Evolutionary conservation across 1,140 invertebrate genomes (phyloP).

Genomic region (Eueides isabella): DNA sequence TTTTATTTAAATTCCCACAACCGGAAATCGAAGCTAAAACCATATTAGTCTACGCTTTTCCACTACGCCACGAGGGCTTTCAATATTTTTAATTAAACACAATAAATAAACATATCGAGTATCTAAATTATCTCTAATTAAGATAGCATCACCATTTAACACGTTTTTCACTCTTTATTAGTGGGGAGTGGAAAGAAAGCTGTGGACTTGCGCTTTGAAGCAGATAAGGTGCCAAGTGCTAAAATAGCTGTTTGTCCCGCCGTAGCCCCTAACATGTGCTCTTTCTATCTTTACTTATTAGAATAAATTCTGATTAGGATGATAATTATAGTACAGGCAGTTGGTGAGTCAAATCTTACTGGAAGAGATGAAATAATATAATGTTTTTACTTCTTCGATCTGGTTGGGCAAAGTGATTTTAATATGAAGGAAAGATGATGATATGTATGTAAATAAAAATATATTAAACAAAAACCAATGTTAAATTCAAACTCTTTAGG

Average conservation of each 20-base stretch:
- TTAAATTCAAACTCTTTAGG: no score
- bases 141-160: background rate
- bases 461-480: no score
- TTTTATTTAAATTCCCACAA: no score
- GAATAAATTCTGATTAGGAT: background rate
- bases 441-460: no score
- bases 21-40: no score
- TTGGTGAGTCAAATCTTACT: no score
- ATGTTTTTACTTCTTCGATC: no score
- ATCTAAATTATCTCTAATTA: slow-evolving; percentile 4
- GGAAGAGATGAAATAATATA: no score
- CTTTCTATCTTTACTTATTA: background rate
- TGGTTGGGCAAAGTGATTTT: no score
- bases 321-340: background rate
- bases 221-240: slow-evolving; percentile 60
- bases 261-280: slow-evolving; percentile 43
- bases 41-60: no score
- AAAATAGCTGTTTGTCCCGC: slow-evolving; percentile 52
- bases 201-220: slow-evolving; percentile 42
- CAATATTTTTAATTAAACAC: background rate
- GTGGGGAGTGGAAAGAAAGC: slow-evolving; percentile 33
- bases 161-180: slow-evolving; percentile 31
- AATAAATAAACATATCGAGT: background rate
- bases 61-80: no score
- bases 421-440: no score